Evolutionary conservation across 2,888 invertebrate species (phyloP).

Genomic region (Silvanus unidentatus): DNA sequence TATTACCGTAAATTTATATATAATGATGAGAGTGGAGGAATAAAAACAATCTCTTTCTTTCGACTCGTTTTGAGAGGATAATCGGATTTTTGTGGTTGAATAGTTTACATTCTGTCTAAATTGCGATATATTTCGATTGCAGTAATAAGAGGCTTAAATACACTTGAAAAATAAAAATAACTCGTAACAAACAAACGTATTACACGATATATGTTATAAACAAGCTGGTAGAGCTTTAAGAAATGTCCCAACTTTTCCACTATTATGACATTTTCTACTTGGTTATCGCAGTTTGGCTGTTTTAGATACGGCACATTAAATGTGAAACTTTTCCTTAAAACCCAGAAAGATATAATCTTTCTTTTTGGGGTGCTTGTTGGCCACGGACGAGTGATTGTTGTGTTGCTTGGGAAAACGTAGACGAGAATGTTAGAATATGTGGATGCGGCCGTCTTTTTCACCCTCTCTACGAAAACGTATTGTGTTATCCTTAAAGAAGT

Average conservation of each 20-base stretch:
- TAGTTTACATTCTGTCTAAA: no score
- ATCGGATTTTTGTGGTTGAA: no score
- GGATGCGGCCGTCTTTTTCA: constrained; percentile 14
- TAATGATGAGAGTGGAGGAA: no score
- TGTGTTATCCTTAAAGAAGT: constrained; percentile 16
- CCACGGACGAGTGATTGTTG: no score
- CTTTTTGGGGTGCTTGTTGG: constrained; percentile 19
- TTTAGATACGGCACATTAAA: constrained; percentile 41
- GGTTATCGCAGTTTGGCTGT: constrained; percentile 35
- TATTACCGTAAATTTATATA: no score
- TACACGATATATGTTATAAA: constrained; percentile 7
- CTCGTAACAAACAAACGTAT: not conserved
- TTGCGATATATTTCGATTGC: no score
- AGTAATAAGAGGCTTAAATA: no score
- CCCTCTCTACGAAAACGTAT: constrained; percentile 10
- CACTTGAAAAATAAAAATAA: no score
- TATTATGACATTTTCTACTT: constrained; percentile 34
- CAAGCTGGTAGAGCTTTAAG: constrained; percentile 24
- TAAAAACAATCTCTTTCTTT: no score
- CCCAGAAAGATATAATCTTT: constrained; percentile 32
- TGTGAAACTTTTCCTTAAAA: constrained; percentile 34
- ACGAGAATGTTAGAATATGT: no score
- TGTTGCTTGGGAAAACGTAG: no score
- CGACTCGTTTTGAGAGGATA: no score
- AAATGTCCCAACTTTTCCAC: constrained; percentile 28